phyloP scores from a whole-genome alignment of 2,888 invertebrate species.

The Idaea straminata region DNA sequence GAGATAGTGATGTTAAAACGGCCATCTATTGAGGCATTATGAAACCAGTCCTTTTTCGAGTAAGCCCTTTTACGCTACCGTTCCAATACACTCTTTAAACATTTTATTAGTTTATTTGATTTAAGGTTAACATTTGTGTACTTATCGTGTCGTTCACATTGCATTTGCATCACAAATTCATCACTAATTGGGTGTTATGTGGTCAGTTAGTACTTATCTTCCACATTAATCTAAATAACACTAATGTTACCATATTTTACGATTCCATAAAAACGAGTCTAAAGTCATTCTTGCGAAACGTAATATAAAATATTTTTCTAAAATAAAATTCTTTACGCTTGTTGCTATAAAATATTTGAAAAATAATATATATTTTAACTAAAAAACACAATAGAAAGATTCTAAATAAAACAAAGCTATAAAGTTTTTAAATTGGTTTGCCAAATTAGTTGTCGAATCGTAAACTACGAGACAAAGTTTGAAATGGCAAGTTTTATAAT shows the following conservation, averaged over 20 bases:
- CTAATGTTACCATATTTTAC: conserved; percentile 32
- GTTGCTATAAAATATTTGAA: not conserved
- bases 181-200: conserved; percentile 63
- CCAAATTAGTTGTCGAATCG: conserved; percentile 18
- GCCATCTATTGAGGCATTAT: not conserved
- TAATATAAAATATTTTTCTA: not conserved
- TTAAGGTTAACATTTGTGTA: conserved; percentile 29
- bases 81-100: conserved; percentile 19
- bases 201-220: conserved; percentile 49
- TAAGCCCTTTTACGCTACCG: conserved; percentile 24
- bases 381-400: not conserved
- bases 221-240: conserved; percentile 51
- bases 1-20: not conserved
- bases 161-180: conserved; percentile 53
- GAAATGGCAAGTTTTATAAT: conserved; percentile 10
- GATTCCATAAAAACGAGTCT: conserved; percentile 27
- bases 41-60: not conserved
- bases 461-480: conserved; percentile 14
- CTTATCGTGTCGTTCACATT: conserved; percentile 45
- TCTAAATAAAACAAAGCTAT: conserved; percentile 6
- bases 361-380: conserved; percentile 2
- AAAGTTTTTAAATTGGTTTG: conserved; percentile 15
- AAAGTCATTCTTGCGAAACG: conserved; percentile 3
- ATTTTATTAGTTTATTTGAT: conserved; percentile 35
- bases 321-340: conserved; percentile 4